A percentile compares a stretch with the other conserved stretches of the same genome.
phyloP scores from a whole-genome alignment of 2,888 invertebrate genomes.

The Taenaris catops region DNA sequence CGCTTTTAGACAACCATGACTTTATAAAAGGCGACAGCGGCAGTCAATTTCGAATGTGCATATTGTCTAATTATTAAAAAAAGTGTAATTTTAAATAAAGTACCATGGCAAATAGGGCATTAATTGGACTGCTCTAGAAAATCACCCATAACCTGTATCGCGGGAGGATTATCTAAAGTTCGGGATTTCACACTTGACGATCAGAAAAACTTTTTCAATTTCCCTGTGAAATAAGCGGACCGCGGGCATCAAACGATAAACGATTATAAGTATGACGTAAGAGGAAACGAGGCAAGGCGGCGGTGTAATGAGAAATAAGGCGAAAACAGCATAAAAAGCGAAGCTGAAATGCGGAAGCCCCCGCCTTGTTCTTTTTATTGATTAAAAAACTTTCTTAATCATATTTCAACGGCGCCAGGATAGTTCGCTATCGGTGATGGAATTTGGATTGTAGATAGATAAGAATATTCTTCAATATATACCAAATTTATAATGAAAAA shows the following conservation, averaged over 20 bases:
- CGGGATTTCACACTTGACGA: conserved; percentile 25
- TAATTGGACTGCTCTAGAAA: too few species aligned
- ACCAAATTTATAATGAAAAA: too few species aligned
- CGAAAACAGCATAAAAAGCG: conserved; percentile 33
- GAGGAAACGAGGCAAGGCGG: conserved; percentile 51
- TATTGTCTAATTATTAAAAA: too few species aligned
- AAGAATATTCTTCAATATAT: too few species aligned
- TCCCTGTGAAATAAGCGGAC: conserved; percentile 45
- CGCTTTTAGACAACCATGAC: too few species aligned
- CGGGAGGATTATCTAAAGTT: background rate
- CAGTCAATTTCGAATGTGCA: too few species aligned
- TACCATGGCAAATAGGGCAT: too few species aligned
- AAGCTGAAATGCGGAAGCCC: conserved; percentile 21
- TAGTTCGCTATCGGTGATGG: conserved; percentile 29
- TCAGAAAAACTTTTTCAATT: conserved; percentile 63
- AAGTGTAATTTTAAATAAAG: too few species aligned
- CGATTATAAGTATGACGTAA: conserved; percentile 71
- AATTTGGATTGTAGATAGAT: too few species aligned
- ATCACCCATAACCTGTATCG: conserved; percentile 1
- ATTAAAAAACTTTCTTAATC: conserved; percentile 73
- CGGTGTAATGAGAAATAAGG: conserved; percentile 60
- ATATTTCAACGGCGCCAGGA: conserved; percentile 44
- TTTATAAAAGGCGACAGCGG: too few species aligned
- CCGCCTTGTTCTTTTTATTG: conserved; percentile 52
- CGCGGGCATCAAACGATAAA: conserved; percentile 70